Base-by-base conservation (phyloP, 92 coral and sea anemone species). In the Micromussa lordhowensis region DNA sequence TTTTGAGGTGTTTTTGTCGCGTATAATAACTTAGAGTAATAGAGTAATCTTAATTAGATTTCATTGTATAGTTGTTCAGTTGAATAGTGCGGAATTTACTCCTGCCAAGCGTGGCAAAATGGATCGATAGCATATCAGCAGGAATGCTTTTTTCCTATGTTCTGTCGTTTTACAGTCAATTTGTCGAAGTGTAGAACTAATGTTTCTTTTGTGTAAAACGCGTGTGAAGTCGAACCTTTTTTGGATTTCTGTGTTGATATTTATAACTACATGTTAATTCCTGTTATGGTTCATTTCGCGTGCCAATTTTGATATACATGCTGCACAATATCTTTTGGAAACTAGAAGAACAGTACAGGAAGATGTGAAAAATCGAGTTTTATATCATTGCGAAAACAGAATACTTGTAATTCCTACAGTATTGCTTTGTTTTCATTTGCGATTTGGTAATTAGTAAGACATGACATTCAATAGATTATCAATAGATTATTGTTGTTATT, bases 1-100 rank as follows among this genome's bases (percentile, higher is more conserved):
- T 31, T 71, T 71, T 30, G 49, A 34, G 40, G 49, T 28, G 24
- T 71, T 49, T 32, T 70, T 3, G 22, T 71, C 44, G 51, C 5
- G 57, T 9, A 19, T 68, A 29, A 83, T 16, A 12, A 64, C 64
- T 44, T 44, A 13, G 78, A 53, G 51, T 53, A 32, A 70, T 44
- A 13, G 78, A 53, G 51, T 53, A 32, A 70, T 69, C 38, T 70
- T 83, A 71, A 83, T 83, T 83, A 53, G 36, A 59, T 48, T 35
- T 69, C 26, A 69, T 83, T 31, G 78, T 71, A 3, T 32, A 71
- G 79, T 54, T 70, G 87, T 85, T 85, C 75, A 83, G 22, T 83
- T 76, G 59, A 85, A 85, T 74, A 75, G 57, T 53, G 4, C n/a
- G 26, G 55, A 12, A 55, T 36, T 72, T 70, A 10, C 58, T 84